Conservation (phyloP, 2,888 invertebrate genomes). For the Cataglyphis albicans region DNA sequence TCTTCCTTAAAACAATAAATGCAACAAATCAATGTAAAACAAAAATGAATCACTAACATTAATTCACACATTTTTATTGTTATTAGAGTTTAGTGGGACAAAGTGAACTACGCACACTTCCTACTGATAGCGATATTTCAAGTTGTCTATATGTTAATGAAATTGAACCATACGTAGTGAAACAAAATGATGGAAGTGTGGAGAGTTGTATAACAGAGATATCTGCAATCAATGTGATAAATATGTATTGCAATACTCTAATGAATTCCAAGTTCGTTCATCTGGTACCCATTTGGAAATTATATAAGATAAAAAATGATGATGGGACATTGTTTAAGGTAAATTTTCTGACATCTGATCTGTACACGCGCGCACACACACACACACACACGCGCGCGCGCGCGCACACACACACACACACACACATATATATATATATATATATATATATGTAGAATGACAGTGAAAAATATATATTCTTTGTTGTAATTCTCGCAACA, state of each 20-base stretch:
- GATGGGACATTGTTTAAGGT: slow-evolving; percentile 44
- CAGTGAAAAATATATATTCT: neutral
- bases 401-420: too few relatives aligned
- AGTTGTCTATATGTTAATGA: slow-evolving; percentile 87
- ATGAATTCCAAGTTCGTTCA: slow-evolving; percentile 85
- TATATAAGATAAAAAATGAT: slow-evolving; percentile 41
- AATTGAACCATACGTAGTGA: slow-evolving; percentile 87
- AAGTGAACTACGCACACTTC: slow-evolving; percentile 87
- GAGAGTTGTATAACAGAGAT: slow-evolving; percentile 86
- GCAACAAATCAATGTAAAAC: neutral
- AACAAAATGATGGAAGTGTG: slow-evolving; percentile 66
- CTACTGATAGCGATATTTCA: slow-evolving; percentile 87
- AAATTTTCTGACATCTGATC: neutral
- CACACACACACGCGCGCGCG: too few relatives aligned
- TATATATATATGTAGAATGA: too few relatives aligned
- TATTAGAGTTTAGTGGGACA: slow-evolving; percentile 88
- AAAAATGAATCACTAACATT: slow-evolving; percentile 5
- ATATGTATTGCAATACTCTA: slow-evolving; percentile 93
- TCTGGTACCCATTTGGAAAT: slow-evolving; percentile 78
- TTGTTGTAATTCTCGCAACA: neutral
- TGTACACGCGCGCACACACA: too few relatives aligned
- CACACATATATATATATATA: too few relatives aligned
- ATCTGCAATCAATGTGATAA: slow-evolving; percentile 90
- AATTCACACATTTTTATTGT: slow-evolving; percentile 38
- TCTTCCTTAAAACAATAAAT: slow-evolving; percentile 65